A percentile compares a stretch with the other conserved stretches of the same genome.
Conservation (phyloP, 2,888 invertebrate genomes). For the Cantharis flavilabris region DNA sequence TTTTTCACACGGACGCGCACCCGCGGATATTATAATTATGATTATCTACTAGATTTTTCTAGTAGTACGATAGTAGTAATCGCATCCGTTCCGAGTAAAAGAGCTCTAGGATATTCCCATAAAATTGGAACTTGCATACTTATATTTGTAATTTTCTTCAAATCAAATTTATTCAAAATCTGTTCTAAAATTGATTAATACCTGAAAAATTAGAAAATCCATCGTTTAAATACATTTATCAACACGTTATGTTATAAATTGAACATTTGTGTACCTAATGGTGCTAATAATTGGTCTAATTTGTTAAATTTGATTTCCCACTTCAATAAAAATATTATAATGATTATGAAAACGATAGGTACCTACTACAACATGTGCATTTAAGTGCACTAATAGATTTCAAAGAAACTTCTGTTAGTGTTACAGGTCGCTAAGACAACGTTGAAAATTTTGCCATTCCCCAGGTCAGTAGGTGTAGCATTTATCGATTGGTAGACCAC, state of each 20-base stretch:
- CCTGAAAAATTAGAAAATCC: background rate
- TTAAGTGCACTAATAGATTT: background rate
- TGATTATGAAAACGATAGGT: background rate
- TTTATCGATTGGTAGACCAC: conserved; percentile 11
- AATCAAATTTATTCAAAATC: too few species aligned
- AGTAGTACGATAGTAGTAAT: too few species aligned
- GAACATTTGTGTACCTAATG: background rate
- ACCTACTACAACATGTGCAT: background rate
- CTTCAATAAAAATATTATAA: background rate
- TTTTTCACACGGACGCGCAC: too few species aligned
- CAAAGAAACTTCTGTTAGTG: conserved; percentile 13
- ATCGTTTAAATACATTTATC: background rate
- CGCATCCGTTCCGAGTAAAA: too few species aligned
- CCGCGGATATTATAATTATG: too few species aligned
- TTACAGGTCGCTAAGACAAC: conserved; percentile 22
- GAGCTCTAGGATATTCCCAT: too few species aligned
- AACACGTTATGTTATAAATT: background rate
- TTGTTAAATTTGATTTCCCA: background rate
- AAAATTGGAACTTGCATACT: too few species aligned
- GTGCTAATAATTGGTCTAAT: background rate
- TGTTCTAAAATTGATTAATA: background rate
- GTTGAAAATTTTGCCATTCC: conserved; percentile 13
- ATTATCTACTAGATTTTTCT: too few species aligned
- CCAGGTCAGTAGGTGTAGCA: conserved; percentile 19
- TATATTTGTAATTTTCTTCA: too few species aligned